phyloP scores from a whole-genome alignment of 64 coral and sea anemone genomes.

The Orbicella faveolata region DNA sequence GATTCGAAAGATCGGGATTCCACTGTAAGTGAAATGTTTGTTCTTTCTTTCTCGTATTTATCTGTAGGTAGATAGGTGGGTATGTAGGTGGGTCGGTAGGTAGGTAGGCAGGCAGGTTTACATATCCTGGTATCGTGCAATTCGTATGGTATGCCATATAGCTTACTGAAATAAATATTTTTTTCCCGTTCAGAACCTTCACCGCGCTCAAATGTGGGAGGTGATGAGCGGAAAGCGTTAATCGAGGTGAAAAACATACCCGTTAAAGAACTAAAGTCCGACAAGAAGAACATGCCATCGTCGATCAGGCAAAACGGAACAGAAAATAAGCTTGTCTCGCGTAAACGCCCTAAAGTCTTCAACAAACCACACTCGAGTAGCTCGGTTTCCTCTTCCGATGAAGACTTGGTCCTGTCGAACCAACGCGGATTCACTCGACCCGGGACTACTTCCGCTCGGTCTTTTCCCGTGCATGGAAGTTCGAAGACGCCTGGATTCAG shows the following conservation, averaged over 20 bases:
- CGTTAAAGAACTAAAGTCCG: not conserved
- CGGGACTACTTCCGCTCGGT: not conserved
- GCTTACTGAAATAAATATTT: not conserved
- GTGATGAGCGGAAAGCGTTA: not conserved
- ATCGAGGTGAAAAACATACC: constrained; percentile 17
- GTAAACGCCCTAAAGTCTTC: not conserved
- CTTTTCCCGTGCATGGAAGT: not conserved
- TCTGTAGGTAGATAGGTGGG: too few relatives aligned
- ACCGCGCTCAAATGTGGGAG: not conserved
- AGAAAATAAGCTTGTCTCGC: not conserved
- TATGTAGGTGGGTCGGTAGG: too few relatives aligned
- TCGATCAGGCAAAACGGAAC: constrained; percentile 13
- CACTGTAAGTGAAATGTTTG: too few relatives aligned
- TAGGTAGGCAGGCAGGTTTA: too few relatives aligned
- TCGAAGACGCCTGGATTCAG: constrained; percentile 8
- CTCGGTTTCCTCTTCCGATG: constrained; percentile 25
- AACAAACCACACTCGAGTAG: constrained; percentile 18
- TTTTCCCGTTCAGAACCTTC: not conserved
- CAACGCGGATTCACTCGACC: not conserved
- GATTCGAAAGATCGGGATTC: too few relatives aligned
- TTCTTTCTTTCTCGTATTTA: too few relatives aligned
- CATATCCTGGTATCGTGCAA: not conserved
- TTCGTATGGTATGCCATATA: not conserved
- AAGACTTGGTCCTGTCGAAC: not conserved
- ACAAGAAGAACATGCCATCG: not conserved